A percentile compares a stretch with the other conserved stretches of the same genome.
Evolutionary conservation across 2,888 invertebrate genomes (phyloP).

Genomic region (Ophraella communa): DNA sequence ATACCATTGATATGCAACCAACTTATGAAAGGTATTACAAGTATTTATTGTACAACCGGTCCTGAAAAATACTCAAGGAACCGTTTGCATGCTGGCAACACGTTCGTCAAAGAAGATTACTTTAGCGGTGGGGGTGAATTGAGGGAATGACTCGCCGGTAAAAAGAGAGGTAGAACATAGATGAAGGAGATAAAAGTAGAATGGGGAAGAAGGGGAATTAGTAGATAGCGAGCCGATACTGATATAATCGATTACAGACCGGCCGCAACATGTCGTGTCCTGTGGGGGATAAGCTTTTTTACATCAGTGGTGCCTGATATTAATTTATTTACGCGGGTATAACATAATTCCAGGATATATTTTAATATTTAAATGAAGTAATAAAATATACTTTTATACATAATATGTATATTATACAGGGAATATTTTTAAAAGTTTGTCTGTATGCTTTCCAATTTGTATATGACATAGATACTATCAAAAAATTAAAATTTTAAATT

Average conservation of each 20-base stretch:
- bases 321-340: neutral
- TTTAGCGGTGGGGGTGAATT: conserved; percentile 8
- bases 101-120: conserved; percentile 35
- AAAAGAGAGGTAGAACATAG: conserved; percentile 8
- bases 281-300: conserved; percentile 9
- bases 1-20: no score
- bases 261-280: conserved; percentile 34
- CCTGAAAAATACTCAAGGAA: conserved; percentile 25
- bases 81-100: conserved; percentile 32
- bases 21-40: no score
- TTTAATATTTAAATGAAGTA: no score
- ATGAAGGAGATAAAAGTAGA: neutral
- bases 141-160: conserved; percentile 24
- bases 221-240: conserved; percentile 31
- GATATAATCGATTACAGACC: conserved; percentile 35
- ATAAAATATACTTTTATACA: no score
- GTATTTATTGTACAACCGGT: no score
- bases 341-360: neutral
- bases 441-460: no score
- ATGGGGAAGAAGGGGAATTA: conserved; percentile 15
- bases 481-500: no score
- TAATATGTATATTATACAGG: no score
- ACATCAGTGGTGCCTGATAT: conserved; percentile 11
- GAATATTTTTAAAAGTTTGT: no score
- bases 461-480: no score